phyloP scores from a whole-genome alignment of 2,113 vertebrate species.

The Hippocampus mohnikei region DNA sequence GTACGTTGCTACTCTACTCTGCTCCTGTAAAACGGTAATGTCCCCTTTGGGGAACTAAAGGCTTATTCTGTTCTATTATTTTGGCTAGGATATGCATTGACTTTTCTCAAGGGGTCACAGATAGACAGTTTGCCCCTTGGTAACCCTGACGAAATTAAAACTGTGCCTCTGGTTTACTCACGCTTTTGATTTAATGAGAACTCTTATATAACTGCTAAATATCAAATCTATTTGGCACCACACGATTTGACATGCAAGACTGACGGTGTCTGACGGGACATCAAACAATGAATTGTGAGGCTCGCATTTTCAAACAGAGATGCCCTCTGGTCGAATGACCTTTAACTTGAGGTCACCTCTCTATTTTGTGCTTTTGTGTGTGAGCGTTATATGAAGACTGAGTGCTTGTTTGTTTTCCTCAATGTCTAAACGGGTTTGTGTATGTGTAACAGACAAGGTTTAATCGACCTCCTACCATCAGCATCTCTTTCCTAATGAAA shows the following conservation, averaged over 20 bases:
- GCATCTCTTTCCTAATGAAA: constrained; percentile 35
- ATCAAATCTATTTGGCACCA: constrained; percentile 5
- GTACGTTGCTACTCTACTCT: neutral
- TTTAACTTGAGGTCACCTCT: constrained; percentile 45
- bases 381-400: constrained; percentile 11
- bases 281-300: constrained; percentile 56
- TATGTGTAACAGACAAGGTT: constrained; percentile 18
- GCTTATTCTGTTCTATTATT: neutral
- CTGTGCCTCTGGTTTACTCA: constrained; percentile 16
- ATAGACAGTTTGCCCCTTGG: neutral
- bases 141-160: neutral
- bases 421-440: constrained; percentile 11
- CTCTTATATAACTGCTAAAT: constrained; percentile 10
- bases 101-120: constrained; percentile 3
- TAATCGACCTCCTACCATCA: constrained; percentile 26
- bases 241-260: constrained; percentile 26
- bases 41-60: neutral
- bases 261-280: constrained; percentile 41
- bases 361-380: constrained; percentile 20
- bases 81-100: neutral
- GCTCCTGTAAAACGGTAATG: neutral
- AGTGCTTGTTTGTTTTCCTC: constrained; percentile 18
- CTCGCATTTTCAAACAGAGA: constrained; percentile 43
- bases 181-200: constrained; percentile 7
- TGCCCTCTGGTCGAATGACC: constrained; percentile 48